Percentiles rank a stretch among this genome's conserved stretches.
Conservation (phyloP, 2,113 vertebrate species). For the Naja naja region DNA sequence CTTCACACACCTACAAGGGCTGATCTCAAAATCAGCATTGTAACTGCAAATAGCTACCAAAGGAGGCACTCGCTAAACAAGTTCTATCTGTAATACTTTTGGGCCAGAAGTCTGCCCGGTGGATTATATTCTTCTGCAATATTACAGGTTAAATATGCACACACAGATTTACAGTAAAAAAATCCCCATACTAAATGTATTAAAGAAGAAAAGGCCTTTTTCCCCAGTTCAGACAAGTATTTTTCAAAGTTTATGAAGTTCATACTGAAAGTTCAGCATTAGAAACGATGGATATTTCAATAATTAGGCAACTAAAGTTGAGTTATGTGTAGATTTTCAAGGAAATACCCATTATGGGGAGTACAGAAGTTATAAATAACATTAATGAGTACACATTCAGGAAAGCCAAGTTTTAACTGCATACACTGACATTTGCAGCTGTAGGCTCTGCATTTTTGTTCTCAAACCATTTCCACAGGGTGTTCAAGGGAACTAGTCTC, state of each 20-base stretch:
- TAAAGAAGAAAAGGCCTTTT: neutral
- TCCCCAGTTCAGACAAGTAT: neutral
- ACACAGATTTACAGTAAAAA: neutral
- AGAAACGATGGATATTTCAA: neutral
- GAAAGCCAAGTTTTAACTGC: neutral
- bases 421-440: neutral
- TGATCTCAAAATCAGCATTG: neutral
- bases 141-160: neutral
- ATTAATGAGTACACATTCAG: neutral
- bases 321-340: neutral
- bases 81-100: neutral
- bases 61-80: neutral
- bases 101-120: neutral
- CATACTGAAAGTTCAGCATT: neutral
- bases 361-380: neutral
- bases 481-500: neutral
- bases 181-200: neutral
- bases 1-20: neutral
- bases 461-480: neutral
- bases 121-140: neutral
- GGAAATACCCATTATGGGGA: neutral
- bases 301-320: neutral
- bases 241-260: neutral
- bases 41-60: neutral
- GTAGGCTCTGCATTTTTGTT: neutral